A percentile compares a stretch with the other conserved stretches of the same genome.
phyloP scores from a whole-genome alignment of 2,797 vertebrate species.

The Eospalax fontanierii region DNA sequence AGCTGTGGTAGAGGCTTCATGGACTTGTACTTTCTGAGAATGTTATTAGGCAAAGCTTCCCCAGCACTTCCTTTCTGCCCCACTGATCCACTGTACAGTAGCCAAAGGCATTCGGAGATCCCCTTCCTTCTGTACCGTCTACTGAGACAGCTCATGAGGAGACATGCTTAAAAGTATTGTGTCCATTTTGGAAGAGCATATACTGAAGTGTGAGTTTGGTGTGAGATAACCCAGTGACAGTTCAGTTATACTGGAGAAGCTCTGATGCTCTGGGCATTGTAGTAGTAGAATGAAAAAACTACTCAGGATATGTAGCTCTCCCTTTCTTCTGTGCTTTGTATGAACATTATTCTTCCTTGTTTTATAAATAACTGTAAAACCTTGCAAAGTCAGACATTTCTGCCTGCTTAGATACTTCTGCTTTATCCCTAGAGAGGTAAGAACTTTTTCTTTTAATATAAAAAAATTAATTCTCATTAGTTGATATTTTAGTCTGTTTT shows the following conservation, averaged over 20 bases:
- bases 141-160: not conserved
- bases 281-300: not conserved
- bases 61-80: not conserved
- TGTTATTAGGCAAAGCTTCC: not conserved
- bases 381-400: not conserved
- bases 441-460: constrained; percentile 12
- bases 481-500: not conserved
- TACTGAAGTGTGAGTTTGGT: not conserved
- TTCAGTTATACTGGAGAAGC: not conserved
- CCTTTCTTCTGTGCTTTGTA: not conserved
- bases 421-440: not conserved
- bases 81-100: not conserved
- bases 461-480: not conserved
- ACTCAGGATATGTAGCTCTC: not conserved
- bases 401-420: not conserved
- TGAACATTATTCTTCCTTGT: not conserved
- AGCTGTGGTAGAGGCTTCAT: not conserved
- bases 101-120: not conserved
- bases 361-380: not conserved
- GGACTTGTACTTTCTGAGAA: not conserved
- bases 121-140: not conserved
- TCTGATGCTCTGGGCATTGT: not conserved
- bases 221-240: not conserved
- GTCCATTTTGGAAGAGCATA: not conserved
- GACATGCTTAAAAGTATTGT: not conserved